phyloP scores from a whole-genome alignment of 2,797 vertebrate genomes.

The Trematomus bernacchii region DNA sequence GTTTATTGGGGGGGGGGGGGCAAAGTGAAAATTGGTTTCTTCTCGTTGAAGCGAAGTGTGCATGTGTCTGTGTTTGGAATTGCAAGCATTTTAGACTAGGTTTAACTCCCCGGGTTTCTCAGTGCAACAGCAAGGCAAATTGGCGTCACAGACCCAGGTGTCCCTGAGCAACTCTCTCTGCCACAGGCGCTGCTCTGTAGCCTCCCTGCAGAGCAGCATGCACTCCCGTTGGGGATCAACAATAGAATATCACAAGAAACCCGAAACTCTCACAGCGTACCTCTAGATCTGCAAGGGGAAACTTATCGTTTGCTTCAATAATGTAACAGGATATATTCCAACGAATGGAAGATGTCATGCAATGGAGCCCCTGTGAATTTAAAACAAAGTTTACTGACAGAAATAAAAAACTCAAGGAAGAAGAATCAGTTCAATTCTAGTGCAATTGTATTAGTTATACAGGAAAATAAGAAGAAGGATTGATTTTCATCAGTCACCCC shows the following conservation, averaged over 20 bases:
- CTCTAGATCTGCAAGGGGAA: slow-evolving; percentile 20
- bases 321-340: slow-evolving; percentile 18
- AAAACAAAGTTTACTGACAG: slow-evolving; percentile 23
- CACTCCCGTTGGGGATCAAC: slow-evolving; percentile 38
- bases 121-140: not conserved
- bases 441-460: slow-evolving; percentile 18
- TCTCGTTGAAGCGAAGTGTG: not conserved
- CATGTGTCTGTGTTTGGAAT: not conserved
- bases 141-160: slow-evolving; percentile 1
- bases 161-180: slow-evolving; percentile 45
- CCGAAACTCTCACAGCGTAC: slow-evolving; percentile 15
- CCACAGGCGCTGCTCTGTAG: slow-evolving; percentile 42
- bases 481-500: slow-evolving; percentile 32
- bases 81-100: not conserved
- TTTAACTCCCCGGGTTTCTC: slow-evolving; percentile 20
- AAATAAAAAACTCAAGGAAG: not conserved
- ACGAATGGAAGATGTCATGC: slow-evolving; percentile 2
- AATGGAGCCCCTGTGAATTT: slow-evolving; percentile 7
- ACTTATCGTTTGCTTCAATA: slow-evolving; percentile 32
- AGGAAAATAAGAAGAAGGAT: slow-evolving; percentile 27
- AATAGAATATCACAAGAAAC: slow-evolving; percentile 24
- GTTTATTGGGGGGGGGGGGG: not conserved
- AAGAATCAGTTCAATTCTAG: slow-evolving; percentile 15
- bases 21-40: not conserved
- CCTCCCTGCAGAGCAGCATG: slow-evolving; percentile 13